Conservation (phyloP, 2,113 vertebrate species). For the Takifugu bimaculatus region DNA sequence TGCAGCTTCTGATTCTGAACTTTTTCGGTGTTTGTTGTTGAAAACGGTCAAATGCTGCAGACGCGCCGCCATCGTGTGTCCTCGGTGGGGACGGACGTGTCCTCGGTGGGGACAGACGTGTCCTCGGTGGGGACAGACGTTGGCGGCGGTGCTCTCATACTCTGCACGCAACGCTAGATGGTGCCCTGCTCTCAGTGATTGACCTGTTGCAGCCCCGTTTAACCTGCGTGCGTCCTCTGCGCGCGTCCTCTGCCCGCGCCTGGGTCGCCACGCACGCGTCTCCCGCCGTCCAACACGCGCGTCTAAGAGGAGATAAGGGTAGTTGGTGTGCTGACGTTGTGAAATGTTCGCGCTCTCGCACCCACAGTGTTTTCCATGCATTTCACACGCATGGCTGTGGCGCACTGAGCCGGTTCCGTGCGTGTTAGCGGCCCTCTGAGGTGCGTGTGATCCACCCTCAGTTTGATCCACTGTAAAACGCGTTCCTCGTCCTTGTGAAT, state of each 20-base stretch:
- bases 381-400: constrained; percentile 33
- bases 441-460: too few relatives aligned
- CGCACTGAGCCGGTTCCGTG: constrained; percentile 8
- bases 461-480: too few relatives aligned
- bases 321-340: background rate
- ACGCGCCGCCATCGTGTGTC: too few relatives aligned
- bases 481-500: too few relatives aligned
- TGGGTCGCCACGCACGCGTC: background rate
- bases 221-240: constrained; percentile 22
- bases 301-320: too few relatives aligned
- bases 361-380: constrained; percentile 39
- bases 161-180: constrained; percentile 64
- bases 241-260: background rate
- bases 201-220: constrained; percentile 51
- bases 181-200: constrained; percentile 57
- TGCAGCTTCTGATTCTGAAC: too few relatives aligned
- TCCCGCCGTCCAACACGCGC: background rate
- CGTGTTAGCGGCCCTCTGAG: constrained; percentile 17
- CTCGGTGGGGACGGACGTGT: too few relatives aligned
- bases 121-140: background rate
- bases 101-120: background rate
- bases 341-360: constrained; percentile 48
- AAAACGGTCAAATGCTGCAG: background rate
- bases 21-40: background rate
- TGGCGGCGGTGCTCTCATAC: constrained; percentile 19